Base-by-base conservation (phyloP, 1,140 invertebrate species). In the Gryon sp. region DNA sequence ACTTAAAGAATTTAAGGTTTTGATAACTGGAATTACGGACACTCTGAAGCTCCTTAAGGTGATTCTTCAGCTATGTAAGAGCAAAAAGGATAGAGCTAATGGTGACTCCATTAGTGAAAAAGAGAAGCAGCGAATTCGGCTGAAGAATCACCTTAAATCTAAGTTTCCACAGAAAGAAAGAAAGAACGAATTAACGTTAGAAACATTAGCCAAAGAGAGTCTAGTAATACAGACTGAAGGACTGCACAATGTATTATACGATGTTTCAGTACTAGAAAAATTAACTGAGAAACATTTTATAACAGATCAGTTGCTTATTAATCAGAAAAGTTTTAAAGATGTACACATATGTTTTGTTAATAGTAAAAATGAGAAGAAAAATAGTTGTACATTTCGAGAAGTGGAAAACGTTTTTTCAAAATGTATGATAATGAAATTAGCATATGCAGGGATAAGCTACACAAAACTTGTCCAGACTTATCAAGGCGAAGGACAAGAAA, bases 21-120 rank as follows among this genome's bases (percentile, higher is more conserved):
- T 41, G 1, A 41, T 41, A 41, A 11, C 16, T 41, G 38, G 38
- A 9, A 19, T 41, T 41, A 41, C 38, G 9, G 38, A 41, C 20
- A 19, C 38, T 41, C n/a, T 41, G 7, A 4, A 20, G n/a, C 38
- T 41, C 20, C 20, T 19, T 9, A 41, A 14, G n/a, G 18, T 19
- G 6, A n/a, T n/a, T n/a, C n/a, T n/a, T n/a, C n/a, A n/a, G n/a
- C n/a, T n/a, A n/a, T n/a, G n/a, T n/a, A n/a, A n/a, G n/a, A n/a
- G n/a, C n/a, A n/a, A n/a, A n/a, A n/a, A n/a, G n/a, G n/a, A n/a
- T n/a, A n/a, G n/a, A n/a, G n/a, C n/a, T n/a, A n/a, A n/a, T n/a
- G n/a, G n/a, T n/a, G n/a, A n/a, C n/a, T n/a, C n/a, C n/a, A n/a
- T n/a, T n/a, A n/a, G n/a, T n/a, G n/a, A n/a, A n/a, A n/a, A n/a